These are phyloP conservation scores for Marronus borbonicus DNA, from an alignment of 2,888 invertebrate genomes.

Conservation along the genomic window DNA sequence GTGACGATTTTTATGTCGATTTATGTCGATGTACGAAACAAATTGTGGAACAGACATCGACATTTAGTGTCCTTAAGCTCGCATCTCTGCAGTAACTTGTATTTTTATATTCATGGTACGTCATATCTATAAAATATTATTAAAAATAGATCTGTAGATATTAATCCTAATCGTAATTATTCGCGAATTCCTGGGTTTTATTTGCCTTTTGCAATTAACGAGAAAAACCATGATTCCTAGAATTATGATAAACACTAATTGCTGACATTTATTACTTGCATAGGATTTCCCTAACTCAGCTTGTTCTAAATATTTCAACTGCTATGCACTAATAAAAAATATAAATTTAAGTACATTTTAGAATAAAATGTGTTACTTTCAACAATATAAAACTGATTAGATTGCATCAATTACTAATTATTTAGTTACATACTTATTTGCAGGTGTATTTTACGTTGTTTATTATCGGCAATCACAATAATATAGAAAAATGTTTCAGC, in stretches of 20 bases:
- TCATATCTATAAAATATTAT: slow-evolving; percentile 1
- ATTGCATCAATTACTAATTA: slow-evolving; percentile 15
- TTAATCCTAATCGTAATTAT: neutral
- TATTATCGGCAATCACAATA: no score
- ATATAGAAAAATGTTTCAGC: no score
- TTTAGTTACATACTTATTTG: neutral
- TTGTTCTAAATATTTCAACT: no score
- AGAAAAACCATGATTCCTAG: no score
- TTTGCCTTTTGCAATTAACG: no score
- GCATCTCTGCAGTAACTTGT: neutral
- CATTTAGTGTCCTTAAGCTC: neutral
- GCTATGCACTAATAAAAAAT: no score
- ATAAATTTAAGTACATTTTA: neutral
- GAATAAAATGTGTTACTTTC: neutral
- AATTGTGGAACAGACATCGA: neutral
- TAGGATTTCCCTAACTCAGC: no score
- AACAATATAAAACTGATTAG: neutral
- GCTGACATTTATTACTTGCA: no score
- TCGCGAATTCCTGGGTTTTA: no score
- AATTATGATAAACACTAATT: no score
- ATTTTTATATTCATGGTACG: slow-evolving; percentile 12
- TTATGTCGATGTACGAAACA: neutral
- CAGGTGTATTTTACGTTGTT: neutral
- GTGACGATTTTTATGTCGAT: no score
- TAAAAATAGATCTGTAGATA: neutral